phyloP scores from a whole-genome alignment of 2,888 invertebrate species.

The Caenorhabditis zanzibari region DNA sequence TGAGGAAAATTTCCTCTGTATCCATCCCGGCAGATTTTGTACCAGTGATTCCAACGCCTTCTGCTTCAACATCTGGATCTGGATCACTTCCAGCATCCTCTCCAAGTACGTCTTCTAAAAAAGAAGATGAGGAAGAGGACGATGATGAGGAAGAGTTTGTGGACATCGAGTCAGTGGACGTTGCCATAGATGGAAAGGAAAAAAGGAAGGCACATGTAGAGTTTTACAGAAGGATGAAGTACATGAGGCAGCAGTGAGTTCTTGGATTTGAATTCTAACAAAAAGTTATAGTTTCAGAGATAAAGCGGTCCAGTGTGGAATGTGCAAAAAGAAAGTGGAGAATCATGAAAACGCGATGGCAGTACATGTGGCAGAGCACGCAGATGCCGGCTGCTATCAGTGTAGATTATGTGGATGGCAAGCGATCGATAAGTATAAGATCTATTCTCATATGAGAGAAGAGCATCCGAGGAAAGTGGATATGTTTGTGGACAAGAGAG shows the following conservation, averaged over 20 bases:
- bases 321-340: slow-evolving; percentile 67
- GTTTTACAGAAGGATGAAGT: slow-evolving; percentile 75
- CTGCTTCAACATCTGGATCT: slow-evolving; percentile 20
- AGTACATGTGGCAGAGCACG: slow-evolving; percentile 71
- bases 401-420: slow-evolving; percentile 72
- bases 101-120: slow-evolving; percentile 64
- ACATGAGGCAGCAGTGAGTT: slow-evolving; percentile 68
- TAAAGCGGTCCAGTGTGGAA: slow-evolving; percentile 64
- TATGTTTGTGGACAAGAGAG: slow-evolving; percentile 67
- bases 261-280: neutral
- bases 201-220: slow-evolving; percentile 75
- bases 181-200: slow-evolving; percentile 64
- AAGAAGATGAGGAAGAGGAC: slow-evolving; percentile 61
- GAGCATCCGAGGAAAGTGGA: slow-evolving; percentile 69
- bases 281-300: slow-evolving; percentile 58
- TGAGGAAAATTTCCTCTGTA: slow-evolving; percentile 26
- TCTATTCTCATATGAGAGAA: slow-evolving; percentile 71
- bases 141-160: slow-evolving; percentile 73
- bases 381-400: slow-evolving; percentile 67
- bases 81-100: slow-evolving; percentile 48
- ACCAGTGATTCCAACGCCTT: slow-evolving; percentile 21
- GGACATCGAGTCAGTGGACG: slow-evolving; percentile 72
- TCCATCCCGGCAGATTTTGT: slow-evolving; percentile 40
- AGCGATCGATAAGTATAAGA: slow-evolving; percentile 64
- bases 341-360: slow-evolving; percentile 72